phyloP scores from a whole-genome alignment of 1,140 invertebrate genomes.

The Heliconius congener region DNA sequence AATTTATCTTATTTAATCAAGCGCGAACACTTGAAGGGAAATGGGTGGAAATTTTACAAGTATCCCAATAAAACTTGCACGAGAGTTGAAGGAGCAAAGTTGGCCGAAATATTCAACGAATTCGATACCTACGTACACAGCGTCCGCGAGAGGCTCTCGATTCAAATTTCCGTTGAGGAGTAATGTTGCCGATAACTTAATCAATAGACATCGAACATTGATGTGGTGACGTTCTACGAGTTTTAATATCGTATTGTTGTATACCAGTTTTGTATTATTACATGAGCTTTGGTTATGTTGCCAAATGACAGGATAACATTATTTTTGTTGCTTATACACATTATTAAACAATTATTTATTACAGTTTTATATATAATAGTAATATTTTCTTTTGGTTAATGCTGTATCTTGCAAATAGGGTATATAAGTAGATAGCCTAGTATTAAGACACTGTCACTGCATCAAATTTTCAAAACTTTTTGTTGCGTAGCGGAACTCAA shows the following conservation, averaged over 20 bases:
- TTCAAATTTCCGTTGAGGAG: slow-evolving; percentile 27
- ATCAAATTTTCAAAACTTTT: too few relatives aligned
- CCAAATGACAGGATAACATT: background rate
- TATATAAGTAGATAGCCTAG: too few relatives aligned
- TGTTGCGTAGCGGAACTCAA: too few relatives aligned
- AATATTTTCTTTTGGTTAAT: too few relatives aligned
- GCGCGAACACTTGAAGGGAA: slow-evolving; percentile 68
- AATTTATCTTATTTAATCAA: slow-evolving; percentile 79
- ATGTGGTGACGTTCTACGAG: background rate
- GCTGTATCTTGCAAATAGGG: too few relatives aligned
- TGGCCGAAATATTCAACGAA: slow-evolving; percentile 69
- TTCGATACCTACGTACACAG: slow-evolving; percentile 44
- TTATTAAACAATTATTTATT: too few relatives aligned
- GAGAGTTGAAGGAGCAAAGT: slow-evolving; percentile 61
- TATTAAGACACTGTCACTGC: too few relatives aligned
- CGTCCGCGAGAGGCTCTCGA: slow-evolving; percentile 37
- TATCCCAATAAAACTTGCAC: slow-evolving; percentile 79
- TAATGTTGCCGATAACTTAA: slow-evolving; percentile 32
- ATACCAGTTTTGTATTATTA: background rate
- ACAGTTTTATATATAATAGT: background rate
- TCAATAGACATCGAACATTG: slow-evolving; percentile 22
- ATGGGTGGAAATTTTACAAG: slow-evolving; percentile 78
- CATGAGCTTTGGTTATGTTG: background rate
- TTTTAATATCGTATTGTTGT: background rate
- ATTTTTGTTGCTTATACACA: too few relatives aligned